Percentiles rank a stretch among this genome's conserved stretches.
These are phyloP conservation scores for Aporrectodea caliginosa DNA, from an alignment of 1,140 invertebrate species.

Conservation along the genomic window DNA sequence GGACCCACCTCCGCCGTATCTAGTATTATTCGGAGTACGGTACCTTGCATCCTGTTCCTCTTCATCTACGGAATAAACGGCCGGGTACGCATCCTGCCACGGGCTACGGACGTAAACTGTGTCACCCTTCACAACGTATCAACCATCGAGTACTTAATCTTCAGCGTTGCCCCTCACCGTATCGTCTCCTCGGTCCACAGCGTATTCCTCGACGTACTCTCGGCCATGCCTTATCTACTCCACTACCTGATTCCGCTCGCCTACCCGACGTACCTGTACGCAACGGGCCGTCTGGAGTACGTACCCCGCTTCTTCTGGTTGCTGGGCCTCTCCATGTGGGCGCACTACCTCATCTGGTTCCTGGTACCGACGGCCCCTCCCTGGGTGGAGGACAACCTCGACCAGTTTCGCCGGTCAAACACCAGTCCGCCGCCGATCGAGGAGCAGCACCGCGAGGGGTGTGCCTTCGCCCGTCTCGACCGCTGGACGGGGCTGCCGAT, in stretches of 20 bases:
- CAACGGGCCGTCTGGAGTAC: background rate
- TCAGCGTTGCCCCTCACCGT: background rate
- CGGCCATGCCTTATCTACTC: slow-evolving; percentile 28
- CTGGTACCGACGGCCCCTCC: slow-evolving; percentile 32
- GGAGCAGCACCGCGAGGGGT: slow-evolving; percentile 28
- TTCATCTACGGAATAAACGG: slow-evolving; percentile 30
- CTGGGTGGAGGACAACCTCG: slow-evolving; percentile 22
- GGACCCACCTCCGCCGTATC: background rate
- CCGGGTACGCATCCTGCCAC: slow-evolving; percentile 26
- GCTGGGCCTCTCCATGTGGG: slow-evolving; percentile 29
- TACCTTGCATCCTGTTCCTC: slow-evolving; percentile 28
- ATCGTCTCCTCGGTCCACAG: slow-evolving; percentile 19
- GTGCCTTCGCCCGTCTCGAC: slow-evolving; percentile 31
- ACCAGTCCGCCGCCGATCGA: too few relatives aligned
- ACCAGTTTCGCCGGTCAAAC: background rate
- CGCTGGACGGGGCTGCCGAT: slow-evolving; percentile 13
- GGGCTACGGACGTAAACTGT: slow-evolving; percentile 20
- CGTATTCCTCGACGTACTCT: slow-evolving; percentile 20
- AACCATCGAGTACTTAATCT: slow-evolving; percentile 18
- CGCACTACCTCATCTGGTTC: slow-evolving; percentile 30
- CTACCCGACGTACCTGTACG: slow-evolving; percentile 25
- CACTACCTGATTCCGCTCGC: slow-evolving; percentile 30
- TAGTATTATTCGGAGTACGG: slow-evolving; percentile 20
- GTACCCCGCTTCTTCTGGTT: slow-evolving; percentile 29
- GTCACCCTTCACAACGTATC: slow-evolving; percentile 30